Conservation (phyloP, 2,797 vertebrate species). For the Limosa lapponica region DNA sequence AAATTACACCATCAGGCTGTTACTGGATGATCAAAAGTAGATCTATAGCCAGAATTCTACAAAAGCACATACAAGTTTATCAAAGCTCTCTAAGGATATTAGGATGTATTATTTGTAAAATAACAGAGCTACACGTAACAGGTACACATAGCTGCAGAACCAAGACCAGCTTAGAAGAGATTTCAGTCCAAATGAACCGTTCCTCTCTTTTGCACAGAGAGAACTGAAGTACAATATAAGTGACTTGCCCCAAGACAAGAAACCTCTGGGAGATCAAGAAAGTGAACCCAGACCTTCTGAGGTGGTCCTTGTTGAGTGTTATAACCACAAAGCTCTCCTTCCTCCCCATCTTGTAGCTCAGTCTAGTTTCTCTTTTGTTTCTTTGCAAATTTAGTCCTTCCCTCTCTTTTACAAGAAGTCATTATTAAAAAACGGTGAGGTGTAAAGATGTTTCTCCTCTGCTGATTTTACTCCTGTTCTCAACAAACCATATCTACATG, state of each 20-base stretch:
- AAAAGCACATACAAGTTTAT: neutral
- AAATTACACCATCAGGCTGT: neutral
- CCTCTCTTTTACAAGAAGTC: slow-evolving; percentile 66
- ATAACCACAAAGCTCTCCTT: slow-evolving; percentile 47
- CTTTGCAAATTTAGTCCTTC: slow-evolving; percentile 44
- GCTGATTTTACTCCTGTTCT: neutral
- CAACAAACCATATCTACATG: neutral
- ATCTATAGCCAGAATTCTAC: neutral
- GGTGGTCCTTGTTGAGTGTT: neutral
- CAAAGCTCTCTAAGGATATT: neutral
- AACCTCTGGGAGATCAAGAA: slow-evolving; percentile 26
- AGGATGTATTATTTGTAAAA: neutral
- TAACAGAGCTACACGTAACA: neutral
- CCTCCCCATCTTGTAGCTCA: neutral
- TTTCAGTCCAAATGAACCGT: neutral
- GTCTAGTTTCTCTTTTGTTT: slow-evolving; percentile 56
- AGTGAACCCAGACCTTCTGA: neutral
- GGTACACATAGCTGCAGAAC: neutral
- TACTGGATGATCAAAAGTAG: neutral
- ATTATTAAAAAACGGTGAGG: neutral
- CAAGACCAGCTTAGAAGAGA: neutral
- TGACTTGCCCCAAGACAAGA: neutral
- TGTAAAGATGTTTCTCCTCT: slow-evolving; percentile 40
- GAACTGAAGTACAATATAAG: neutral
- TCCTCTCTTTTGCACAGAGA: neutral